These are phyloP conservation scores for Hylomyscus alleni DNA, from an alignment of 2,797 vertebrate species.

Conservation along the genomic window DNA sequence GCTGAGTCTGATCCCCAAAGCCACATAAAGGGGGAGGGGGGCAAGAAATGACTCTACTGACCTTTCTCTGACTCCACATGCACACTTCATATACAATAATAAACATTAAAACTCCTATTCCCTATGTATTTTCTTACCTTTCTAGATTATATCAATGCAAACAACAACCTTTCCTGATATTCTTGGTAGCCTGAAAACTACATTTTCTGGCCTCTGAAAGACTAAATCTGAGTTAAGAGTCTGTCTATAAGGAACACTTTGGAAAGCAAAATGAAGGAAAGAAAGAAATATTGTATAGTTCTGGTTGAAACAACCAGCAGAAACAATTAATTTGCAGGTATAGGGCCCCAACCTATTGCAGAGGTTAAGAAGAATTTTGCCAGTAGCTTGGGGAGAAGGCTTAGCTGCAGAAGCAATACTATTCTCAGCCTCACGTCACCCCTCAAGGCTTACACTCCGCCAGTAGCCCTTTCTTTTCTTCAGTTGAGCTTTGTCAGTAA, in stretches of 20 bases:
- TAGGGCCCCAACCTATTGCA: background rate
- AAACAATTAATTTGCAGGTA: background rate
- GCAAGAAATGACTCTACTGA: background rate
- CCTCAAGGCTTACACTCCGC: background rate
- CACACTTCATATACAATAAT: background rate
- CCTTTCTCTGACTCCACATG: background rate
- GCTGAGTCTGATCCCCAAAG: background rate
- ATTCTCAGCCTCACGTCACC: background rate
- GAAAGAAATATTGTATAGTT: background rate
- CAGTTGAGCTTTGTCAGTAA: background rate
- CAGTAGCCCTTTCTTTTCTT: background rate
- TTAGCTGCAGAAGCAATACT: background rate
- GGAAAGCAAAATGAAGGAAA: background rate
- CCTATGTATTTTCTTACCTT: background rate
- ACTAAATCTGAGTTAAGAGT: background rate
- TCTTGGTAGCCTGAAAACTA: slow-evolving; percentile 31
- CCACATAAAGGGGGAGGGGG: background rate
- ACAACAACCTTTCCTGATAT: background rate
- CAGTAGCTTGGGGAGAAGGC: background rate
- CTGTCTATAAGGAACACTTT: background rate
- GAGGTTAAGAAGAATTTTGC: background rate
- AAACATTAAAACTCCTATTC: slow-evolving; percentile 10
- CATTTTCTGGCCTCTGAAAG: background rate
- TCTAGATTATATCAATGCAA: background rate
- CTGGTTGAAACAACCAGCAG: background rate